Percentiles rank a stretch among this genome's conserved stretches.
Conservation (phyloP, 2,113 vertebrate species). For the Malurus alboscapulatus region DNA sequence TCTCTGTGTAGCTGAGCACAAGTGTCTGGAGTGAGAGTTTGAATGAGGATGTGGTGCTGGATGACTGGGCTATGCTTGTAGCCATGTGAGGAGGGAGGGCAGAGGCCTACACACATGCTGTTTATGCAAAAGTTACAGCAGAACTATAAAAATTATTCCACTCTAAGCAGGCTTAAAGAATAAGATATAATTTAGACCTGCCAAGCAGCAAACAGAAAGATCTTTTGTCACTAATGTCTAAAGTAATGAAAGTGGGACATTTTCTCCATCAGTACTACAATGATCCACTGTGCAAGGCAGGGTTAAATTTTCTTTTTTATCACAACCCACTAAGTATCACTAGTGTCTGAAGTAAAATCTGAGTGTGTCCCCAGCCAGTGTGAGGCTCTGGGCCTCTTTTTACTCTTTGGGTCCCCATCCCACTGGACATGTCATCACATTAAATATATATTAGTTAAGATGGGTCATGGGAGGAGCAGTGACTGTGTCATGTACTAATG, state of each 20-base stretch:
- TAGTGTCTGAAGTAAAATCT: conserved; percentile 45
- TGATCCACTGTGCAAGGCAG: not conserved
- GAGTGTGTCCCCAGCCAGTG: not conserved
- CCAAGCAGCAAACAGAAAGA: not conserved
- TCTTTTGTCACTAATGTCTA: not conserved
- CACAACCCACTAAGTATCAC: not conserved
- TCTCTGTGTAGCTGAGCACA: not conserved
- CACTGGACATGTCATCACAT: not conserved
- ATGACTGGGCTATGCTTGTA: not conserved
- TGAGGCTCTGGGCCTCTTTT: not conserved
- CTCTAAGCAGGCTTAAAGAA: not conserved
- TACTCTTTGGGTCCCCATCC: not conserved
- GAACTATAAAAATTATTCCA: not conserved
- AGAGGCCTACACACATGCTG: not conserved
- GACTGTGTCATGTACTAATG: not conserved
- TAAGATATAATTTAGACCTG: not conserved
- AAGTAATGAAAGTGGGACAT: not conserved
- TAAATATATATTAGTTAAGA: conserved; percentile 26
- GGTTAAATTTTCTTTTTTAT: conserved; percentile 46
- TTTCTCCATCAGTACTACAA: not conserved
- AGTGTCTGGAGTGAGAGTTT: not conserved
- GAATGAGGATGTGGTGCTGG: not conserved
- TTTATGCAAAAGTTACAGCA: not conserved
- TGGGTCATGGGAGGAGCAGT: not conserved
- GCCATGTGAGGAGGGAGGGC: not conserved